These are phyloP conservation scores for Sciurus niger DNA, from an alignment of 2,113 vertebrate genomes.

Conservation along the genomic window DNA sequence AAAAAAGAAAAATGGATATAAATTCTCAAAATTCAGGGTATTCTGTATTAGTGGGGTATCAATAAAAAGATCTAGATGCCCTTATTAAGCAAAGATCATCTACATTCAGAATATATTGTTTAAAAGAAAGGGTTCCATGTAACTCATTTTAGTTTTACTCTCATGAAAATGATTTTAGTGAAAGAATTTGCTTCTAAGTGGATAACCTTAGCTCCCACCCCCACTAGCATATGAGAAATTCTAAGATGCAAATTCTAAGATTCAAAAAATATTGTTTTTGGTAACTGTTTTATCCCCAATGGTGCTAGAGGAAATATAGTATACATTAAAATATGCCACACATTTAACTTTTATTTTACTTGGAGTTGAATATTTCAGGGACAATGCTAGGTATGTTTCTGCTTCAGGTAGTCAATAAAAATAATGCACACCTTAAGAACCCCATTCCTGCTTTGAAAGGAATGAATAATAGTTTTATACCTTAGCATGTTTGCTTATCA, in stretches of 20 bases:
- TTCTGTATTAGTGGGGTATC: not conserved
- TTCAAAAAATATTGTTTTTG: not conserved
- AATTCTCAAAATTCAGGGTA: slow-evolving; percentile 4
- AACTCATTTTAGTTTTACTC: not conserved
- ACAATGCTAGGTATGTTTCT: not conserved
- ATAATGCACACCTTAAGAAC: not conserved
- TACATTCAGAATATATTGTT: not conserved
- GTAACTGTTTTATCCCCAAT: not conserved
- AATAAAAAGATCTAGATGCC: not conserved
- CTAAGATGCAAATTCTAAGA: not conserved
- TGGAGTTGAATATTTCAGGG: not conserved
- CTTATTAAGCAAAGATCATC: not conserved
- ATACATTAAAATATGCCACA: not conserved
- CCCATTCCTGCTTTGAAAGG: not conserved
- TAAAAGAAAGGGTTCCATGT: not conserved
- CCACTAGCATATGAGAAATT: not conserved
- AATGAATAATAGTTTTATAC: not conserved
- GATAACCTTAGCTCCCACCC: not conserved
- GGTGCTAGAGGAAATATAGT: not conserved
- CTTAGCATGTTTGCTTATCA: not conserved
- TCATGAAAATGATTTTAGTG: not conserved
- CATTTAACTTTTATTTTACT: not conserved
- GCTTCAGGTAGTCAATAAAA: not conserved
- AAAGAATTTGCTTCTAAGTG: not conserved
- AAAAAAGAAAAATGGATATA: not conserved